phyloP scores from a whole-genome alignment of 2,113 vertebrate genomes.

The Hemicordylus capensis region DNA sequence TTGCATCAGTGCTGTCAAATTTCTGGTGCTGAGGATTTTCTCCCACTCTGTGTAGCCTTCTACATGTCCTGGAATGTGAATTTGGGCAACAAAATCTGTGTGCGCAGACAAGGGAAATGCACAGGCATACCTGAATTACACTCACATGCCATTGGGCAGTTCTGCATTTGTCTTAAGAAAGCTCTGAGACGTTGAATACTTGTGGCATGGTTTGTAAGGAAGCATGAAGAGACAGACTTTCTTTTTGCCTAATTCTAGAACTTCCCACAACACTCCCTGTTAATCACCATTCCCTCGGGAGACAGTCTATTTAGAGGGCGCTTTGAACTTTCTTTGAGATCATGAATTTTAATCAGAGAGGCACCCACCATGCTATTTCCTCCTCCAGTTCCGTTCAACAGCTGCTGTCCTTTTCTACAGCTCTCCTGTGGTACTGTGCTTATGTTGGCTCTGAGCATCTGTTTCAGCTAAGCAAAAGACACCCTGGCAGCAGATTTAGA shows the following conservation, averaged over 20 bases:
- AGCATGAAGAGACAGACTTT: background rate
- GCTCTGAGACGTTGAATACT: no score
- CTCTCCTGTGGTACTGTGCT: rapidly evolving
- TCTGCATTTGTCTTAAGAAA: no score
- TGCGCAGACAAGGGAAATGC: no score
- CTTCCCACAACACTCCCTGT: background rate
- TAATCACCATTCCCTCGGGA: rapidly evolving
- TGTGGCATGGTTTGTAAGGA: background rate
- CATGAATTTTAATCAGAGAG: background rate
- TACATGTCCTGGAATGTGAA: no score
- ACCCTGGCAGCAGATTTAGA: background rate
- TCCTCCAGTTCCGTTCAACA: background rate
- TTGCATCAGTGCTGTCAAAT: no score
- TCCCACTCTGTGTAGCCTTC: no score
- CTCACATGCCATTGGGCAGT: no score
- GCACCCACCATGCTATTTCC: rapidly evolving
- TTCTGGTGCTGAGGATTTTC: no score
- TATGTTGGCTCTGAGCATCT: rapidly evolving
- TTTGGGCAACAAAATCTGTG: no score
- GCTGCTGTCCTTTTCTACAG: background rate
- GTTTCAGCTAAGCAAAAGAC: background rate
- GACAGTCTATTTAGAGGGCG: rapidly evolving
- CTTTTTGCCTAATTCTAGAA: background rate
- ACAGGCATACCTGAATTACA: no score
- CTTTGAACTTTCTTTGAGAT: background rate